Conservation (phyloP, 2,113 vertebrate genomes). For the Sisor rabdophorus region DNA sequence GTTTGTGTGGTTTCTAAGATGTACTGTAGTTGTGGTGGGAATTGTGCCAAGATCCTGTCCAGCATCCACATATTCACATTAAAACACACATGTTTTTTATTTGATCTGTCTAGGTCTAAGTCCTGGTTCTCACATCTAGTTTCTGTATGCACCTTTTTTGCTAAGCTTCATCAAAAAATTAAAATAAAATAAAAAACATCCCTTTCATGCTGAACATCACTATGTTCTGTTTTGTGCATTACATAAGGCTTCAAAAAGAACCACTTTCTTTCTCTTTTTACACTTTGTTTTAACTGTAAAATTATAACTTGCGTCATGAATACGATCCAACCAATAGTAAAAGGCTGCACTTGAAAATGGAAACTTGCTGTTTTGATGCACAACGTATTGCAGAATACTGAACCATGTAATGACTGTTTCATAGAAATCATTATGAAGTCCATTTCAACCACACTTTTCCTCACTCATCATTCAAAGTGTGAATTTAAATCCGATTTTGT, state of each 20-base stretch:
- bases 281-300: conserved; percentile 7
- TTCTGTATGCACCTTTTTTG: not conserved
- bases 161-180: not conserved
- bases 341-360: conserved; percentile 18
- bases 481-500: conserved; percentile 10
- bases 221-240: not conserved
- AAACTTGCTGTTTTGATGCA: conserved; percentile 20
- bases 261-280: conserved; percentile 2
- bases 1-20: not conserved
- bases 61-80: not conserved
- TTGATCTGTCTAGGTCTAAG: not conserved
- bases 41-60: not conserved
- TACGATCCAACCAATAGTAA: conserved; percentile 8
- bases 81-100: not conserved
- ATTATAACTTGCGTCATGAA: conserved; percentile 9
- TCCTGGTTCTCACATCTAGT: not conserved
- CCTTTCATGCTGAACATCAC: not conserved
- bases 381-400: conserved; percentile 25
- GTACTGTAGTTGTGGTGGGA: not conserved
- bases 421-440: conserved; percentile 27
- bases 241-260: not conserved
- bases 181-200: not conserved
- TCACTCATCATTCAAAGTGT: conserved; percentile 13
- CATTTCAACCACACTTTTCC: conserved; percentile 20
- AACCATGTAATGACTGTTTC: conserved; percentile 28